Evolutionary conservation across 2,113 vertebrate genomes (phyloP).

Genomic region (Vanacampus margaritifer): DNA sequence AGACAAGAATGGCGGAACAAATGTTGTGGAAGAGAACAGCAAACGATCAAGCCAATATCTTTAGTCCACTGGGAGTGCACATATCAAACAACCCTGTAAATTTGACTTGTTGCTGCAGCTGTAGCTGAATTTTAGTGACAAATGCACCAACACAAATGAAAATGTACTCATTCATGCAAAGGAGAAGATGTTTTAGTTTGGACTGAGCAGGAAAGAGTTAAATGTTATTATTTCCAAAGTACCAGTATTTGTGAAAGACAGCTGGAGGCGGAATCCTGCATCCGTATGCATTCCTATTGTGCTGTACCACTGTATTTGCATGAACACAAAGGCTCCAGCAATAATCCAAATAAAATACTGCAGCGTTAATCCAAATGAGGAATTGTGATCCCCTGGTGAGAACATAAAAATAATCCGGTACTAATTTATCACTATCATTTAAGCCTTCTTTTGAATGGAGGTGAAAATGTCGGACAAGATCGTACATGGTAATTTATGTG

Average conservation of each 20-base stretch:
- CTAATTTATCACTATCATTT: conserved; percentile 11
- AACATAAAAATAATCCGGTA: conserved; percentile 5
- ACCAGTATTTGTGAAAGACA: conserved; percentile 19
- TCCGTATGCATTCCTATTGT: conserved; percentile 1
- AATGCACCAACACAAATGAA: conserved; percentile 2
- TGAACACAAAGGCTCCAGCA: conserved; percentile 17
- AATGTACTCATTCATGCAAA: not conserved
- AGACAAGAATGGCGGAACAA: conserved; percentile 55
- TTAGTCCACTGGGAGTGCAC: conserved; percentile 29
- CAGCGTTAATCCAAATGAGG: conserved; percentile 22
- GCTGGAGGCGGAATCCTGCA: conserved; percentile 6
- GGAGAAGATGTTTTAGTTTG: conserved; percentile 4
- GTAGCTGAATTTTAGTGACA: conserved; percentile 15
- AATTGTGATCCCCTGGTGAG: conserved; percentile 1
- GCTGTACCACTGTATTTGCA: conserved; percentile 10
- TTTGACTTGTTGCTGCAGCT: conserved; percentile 23
- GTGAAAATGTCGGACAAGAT: conserved; percentile 2
- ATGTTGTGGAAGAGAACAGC: conserved; percentile 66
- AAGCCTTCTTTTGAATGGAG: conserved; percentile 6
- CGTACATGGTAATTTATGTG: conserved; percentile 1
- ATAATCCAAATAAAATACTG: conserved; percentile 14
- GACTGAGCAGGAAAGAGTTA: not conserved
- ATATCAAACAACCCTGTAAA: conserved; percentile 36
- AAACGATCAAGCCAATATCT: conserved; percentile 34
- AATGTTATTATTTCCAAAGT: conserved; percentile 13